Conservation (phyloP, 2,888 invertebrate genomes). For the Platycheirus albimanus region DNA sequence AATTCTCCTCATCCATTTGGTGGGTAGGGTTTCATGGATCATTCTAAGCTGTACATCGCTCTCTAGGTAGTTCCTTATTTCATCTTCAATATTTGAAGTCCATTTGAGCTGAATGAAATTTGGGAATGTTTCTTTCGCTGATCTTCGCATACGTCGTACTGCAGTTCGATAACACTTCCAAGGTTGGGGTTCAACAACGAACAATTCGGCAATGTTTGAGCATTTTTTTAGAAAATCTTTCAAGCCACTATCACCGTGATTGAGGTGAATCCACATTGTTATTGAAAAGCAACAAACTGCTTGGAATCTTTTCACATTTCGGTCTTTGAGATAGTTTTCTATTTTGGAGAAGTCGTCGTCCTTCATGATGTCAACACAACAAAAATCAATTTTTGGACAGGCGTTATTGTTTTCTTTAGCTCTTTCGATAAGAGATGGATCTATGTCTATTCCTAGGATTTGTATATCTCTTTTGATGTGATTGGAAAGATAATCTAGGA, state of each 20-base stretch:
- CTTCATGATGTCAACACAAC: slow-evolving; percentile 86
- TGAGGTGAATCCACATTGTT: slow-evolving; percentile 96
- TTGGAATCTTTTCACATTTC: slow-evolving; percentile 85
- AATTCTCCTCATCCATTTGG: slow-evolving; percentile 88
- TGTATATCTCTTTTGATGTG: slow-evolving; percentile 70
- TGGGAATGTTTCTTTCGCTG: slow-evolving; percentile 84
- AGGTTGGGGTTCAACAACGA: slow-evolving; percentile 92
- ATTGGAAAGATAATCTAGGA: slow-evolving; percentile 84
- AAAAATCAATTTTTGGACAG: slow-evolving; percentile 84
- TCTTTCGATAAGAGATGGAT: slow-evolving; percentile 87
- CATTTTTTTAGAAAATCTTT: slow-evolving; percentile 85
- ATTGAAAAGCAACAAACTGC: slow-evolving; percentile 91
- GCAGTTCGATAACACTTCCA: slow-evolving; percentile 93
- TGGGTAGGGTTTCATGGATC: slow-evolving; percentile 85
- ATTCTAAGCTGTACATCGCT: slow-evolving; percentile 83
- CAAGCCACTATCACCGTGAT: slow-evolving; percentile 90
- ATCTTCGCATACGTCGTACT: slow-evolving; percentile 87
- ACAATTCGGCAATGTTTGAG: slow-evolving; percentile 83
- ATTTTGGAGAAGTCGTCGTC: slow-evolving; percentile 81
- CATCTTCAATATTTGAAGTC: slow-evolving; percentile 85
- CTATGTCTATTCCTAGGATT: slow-evolving; percentile 89
- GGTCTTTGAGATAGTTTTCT: slow-evolving; percentile 83
- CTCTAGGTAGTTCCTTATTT: slow-evolving; percentile 85
- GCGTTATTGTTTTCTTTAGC: slow-evolving; percentile 84
- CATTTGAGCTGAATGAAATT: slow-evolving; percentile 85